phyloP scores from a whole-genome alignment of 2,797 vertebrate genomes.

The Urosaurus nigricauda region DNA sequence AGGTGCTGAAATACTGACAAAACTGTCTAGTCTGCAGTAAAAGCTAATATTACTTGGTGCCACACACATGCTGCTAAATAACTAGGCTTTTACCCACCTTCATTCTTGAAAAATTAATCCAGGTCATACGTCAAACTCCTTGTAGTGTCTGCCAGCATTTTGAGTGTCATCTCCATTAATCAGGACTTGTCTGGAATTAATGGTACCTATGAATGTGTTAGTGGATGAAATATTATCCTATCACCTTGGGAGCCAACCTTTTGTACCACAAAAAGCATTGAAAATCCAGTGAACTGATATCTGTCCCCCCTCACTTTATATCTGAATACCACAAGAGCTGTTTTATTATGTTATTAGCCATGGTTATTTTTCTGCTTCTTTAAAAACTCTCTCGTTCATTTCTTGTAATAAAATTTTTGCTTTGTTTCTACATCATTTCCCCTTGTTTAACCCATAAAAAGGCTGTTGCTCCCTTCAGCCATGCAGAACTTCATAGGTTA shows the following conservation, averaged over 20 bases:
- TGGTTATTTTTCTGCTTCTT: neutral
- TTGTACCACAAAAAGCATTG: neutral
- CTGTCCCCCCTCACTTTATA: neutral
- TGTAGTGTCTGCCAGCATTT: neutral
- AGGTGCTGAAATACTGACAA: neutral
- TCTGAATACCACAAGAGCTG: neutral
- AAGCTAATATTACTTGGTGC: neutral
- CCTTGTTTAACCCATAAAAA: conserved; percentile 29
- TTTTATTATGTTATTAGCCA: neutral
- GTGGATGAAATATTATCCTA: neutral
- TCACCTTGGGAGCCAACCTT: accelerated
- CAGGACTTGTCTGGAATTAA: conserved; percentile 28
- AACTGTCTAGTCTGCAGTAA: neutral
- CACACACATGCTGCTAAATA: neutral
- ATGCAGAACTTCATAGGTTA: conserved; percentile 15
- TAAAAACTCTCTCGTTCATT: neutral
- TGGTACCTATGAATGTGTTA: conserved; percentile 9
- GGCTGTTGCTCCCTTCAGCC: neutral
- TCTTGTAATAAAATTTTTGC: neutral
- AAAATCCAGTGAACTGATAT: conserved; percentile 6
- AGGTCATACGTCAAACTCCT: neutral
- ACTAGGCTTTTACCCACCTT: neutral
- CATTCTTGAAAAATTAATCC: conserved; percentile 10
- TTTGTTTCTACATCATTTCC: conserved; percentile 27
- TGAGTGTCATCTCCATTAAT: neutral